These are phyloP conservation scores for Bothrops jararaca DNA, from an alignment of 2,113 vertebrate species.

Conservation along the genomic window DNA sequence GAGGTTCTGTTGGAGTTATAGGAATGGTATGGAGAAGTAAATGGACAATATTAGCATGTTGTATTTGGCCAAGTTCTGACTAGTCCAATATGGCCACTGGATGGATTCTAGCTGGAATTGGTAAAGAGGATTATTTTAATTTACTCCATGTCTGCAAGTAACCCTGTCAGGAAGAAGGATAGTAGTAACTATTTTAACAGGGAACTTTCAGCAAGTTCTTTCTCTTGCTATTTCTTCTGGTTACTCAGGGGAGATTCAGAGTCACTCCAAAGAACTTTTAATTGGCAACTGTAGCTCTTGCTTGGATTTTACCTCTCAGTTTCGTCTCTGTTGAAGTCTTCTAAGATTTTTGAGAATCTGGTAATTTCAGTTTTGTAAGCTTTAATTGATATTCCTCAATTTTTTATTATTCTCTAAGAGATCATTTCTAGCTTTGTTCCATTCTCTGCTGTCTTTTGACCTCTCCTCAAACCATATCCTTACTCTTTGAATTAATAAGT, in stretches of 20 bases:
- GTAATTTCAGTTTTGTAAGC: neutral
- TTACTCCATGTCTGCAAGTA: neutral
- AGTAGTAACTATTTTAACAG: neutral
- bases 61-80: neutral
- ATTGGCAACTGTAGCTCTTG: accelerated
- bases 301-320: accelerated
- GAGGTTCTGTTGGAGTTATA: neutral
- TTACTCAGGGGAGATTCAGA: neutral
- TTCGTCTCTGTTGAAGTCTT: neutral
- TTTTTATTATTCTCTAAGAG: neutral
- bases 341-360: accelerated
- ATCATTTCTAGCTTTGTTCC: neutral
- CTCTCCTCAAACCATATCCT: neutral
- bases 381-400: neutral
- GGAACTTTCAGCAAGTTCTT: neutral
- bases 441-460: neutral
- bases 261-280: neutral
- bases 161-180: neutral
- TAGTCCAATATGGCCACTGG: neutral
- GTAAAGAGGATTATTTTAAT: neutral
- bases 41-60: neutral
- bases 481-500: slow-evolving; percentile 28
- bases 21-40: neutral
- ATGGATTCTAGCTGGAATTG: neutral
- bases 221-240: neutral